Evolutionary conservation across 2,113 vertebrate genomes (phyloP).

Genomic region (Calidris pygmaea): DNA sequence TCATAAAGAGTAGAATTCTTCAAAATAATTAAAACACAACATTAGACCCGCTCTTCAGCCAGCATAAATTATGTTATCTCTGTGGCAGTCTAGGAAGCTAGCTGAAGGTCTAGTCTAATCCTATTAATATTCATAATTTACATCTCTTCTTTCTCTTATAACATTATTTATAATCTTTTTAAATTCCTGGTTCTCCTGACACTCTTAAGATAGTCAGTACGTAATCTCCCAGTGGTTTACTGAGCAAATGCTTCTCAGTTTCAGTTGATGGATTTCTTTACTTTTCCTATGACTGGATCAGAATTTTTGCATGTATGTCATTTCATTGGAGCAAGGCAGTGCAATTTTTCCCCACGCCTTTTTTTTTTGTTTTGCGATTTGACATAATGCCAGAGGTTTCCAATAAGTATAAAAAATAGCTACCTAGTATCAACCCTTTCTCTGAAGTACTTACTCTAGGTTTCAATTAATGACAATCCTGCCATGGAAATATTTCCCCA

Average conservation of each 20-base stretch:
- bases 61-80: not conserved
- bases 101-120: not conserved
- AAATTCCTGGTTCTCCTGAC: not conserved
- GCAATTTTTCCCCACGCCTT: accelerated
- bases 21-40: not conserved
- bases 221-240: not conserved
- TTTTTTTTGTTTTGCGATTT: not conserved
- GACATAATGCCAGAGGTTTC: not conserved
- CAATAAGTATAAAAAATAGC: not conserved
- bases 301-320: not conserved
- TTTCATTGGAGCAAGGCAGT: not conserved
- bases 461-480: not conserved
- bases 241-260: not conserved
- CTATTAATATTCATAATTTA: not conserved
- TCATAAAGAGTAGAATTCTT: not conserved
- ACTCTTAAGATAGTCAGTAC: not conserved
- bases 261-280: not conserved
- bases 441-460: not conserved
- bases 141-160: not conserved
- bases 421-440: not conserved
- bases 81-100: not conserved
- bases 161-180: not conserved
- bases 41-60: not conserved
- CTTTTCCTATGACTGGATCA: not conserved
- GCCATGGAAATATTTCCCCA: not conserved